Conservation (phyloP, 2,888 invertebrate species). For the Cataglyphis cursor region DNA sequence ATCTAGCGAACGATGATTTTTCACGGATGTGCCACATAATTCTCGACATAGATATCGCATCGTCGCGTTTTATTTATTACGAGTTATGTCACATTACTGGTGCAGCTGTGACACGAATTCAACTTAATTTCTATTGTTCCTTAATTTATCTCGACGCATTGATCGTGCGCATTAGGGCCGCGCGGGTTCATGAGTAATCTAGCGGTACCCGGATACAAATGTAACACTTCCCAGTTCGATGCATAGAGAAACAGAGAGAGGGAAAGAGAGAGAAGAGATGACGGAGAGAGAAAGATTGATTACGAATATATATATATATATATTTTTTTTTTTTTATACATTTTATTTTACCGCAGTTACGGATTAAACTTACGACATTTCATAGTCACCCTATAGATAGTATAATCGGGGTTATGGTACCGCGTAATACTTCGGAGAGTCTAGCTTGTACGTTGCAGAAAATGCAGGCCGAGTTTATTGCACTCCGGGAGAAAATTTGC, state of each 20-base stretch:
- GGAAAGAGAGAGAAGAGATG: not conserved
- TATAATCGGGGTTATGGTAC: constrained; percentile 79
- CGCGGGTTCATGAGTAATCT: constrained; percentile 37
- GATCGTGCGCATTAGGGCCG: constrained; percentile 41
- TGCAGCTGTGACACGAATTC: constrained; percentile 33
- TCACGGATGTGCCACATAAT: constrained; percentile 44
- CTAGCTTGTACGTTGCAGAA: constrained; percentile 61
- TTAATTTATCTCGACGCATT: constrained; percentile 34
- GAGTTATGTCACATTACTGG: constrained; percentile 19
- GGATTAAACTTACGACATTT: constrained; percentile 43
- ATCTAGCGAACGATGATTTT: constrained; percentile 7
- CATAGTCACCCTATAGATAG: constrained; percentile 63
- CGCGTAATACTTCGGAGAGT: constrained; percentile 76
- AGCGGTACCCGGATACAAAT: constrained; percentile 45
- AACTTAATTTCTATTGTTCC: constrained; percentile 41
- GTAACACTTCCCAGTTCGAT: constrained; percentile 50
- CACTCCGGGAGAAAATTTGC: constrained; percentile 57
- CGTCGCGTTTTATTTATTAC: constrained; percentile 36
- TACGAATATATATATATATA: no score
- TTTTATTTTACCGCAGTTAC: not conserved
- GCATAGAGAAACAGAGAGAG: not conserved
- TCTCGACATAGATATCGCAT: not conserved
- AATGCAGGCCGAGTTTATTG: constrained; percentile 61
- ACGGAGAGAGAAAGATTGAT: constrained; percentile 26
- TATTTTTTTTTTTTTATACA: constrained; percentile 25